Evolutionary conservation across 2,113 vertebrate genomes (phyloP).

Genomic region (Pao palembangensis): DNA sequence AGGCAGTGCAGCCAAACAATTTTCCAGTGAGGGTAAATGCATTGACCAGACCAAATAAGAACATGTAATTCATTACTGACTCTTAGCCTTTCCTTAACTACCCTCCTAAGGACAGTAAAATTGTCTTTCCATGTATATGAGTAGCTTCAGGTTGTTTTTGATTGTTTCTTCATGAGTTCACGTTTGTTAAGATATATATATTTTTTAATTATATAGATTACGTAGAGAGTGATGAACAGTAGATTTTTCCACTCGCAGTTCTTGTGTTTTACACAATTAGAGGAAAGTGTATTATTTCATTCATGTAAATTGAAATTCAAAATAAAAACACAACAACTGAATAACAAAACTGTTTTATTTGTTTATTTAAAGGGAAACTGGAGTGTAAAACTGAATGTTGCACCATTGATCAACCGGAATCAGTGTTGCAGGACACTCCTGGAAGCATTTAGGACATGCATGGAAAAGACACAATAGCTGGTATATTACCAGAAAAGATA

Average conservation of each 20-base stretch:
- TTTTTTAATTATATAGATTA: constrained; percentile 24
- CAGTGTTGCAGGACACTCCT: constrained; percentile 65
- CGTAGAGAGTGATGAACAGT: constrained; percentile 24
- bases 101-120: constrained; percentile 63
- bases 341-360: constrained; percentile 3
- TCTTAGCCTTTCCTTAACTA: constrained; percentile 70
- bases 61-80: constrained; percentile 71
- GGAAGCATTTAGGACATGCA: constrained; percentile 67
- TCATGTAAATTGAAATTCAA: not conserved
- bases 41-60: constrained; percentile 65
- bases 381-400: constrained; percentile 39
- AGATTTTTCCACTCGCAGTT: constrained; percentile 2
- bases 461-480: constrained; percentile 70
- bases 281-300: no score
- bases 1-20: constrained; percentile 67
- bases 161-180: constrained; percentile 63
- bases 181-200: constrained; percentile 28
- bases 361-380: constrained; percentile 32
- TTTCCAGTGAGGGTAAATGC: constrained; percentile 50
- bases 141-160: constrained; percentile 65
- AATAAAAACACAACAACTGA: not conserved
- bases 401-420: constrained; percentile 60
- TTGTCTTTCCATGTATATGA: constrained; percentile 58
- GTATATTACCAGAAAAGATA: constrained; percentile 74
- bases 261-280: no score